Evolutionary conservation across 2,797 vertebrate genomes (phyloP).

Genomic region (Zenarchopterus dispar): DNA sequence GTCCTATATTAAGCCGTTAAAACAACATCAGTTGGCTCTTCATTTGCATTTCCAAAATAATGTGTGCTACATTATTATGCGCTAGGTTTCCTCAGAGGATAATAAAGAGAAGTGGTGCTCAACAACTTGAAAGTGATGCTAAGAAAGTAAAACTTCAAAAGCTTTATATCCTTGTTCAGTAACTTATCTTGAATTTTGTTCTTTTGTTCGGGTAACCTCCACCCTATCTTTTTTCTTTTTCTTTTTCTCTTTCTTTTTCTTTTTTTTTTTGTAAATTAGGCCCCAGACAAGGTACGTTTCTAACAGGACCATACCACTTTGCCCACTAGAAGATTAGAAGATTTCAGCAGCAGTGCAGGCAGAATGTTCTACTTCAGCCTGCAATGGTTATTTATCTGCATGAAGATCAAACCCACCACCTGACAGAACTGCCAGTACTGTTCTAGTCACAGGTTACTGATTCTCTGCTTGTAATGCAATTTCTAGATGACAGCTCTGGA

Average conservation of each 20-base stretch:
- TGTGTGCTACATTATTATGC: conserved; percentile 26
- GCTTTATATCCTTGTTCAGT: conserved; percentile 15
- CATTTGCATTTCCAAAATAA: conserved; percentile 38
- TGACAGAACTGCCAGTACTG: conserved; percentile 10
- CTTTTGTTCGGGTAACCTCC: neutral
- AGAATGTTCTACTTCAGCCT: conserved; percentile 14
- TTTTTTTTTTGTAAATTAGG: neutral
- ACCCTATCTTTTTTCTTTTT: too few relatives aligned
- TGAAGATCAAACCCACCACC: neutral
- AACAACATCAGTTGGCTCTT: conserved; percentile 19
- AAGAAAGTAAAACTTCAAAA: conserved; percentile 29
- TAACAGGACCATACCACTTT: neutral
- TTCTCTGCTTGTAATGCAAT: conserved; percentile 9
- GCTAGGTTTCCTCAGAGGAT: conserved; percentile 27
- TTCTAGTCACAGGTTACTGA: conserved; percentile 7
- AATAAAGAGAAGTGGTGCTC: conserved; percentile 21
- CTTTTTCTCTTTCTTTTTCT: too few relatives aligned
- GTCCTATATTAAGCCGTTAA: conserved; percentile 13
- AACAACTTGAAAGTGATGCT: conserved; percentile 30
- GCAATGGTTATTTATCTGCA: conserved; percentile 18
- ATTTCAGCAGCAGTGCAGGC: conserved; percentile 14
- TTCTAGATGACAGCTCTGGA: conserved; percentile 4
- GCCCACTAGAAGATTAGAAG: conserved; percentile 9
- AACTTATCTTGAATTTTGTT: conserved; percentile 27
- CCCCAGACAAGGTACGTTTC: conserved; percentile 1